phyloP scores from a whole-genome alignment of 2,113 vertebrate species.

The Paracanthobrama guichenoti region DNA sequence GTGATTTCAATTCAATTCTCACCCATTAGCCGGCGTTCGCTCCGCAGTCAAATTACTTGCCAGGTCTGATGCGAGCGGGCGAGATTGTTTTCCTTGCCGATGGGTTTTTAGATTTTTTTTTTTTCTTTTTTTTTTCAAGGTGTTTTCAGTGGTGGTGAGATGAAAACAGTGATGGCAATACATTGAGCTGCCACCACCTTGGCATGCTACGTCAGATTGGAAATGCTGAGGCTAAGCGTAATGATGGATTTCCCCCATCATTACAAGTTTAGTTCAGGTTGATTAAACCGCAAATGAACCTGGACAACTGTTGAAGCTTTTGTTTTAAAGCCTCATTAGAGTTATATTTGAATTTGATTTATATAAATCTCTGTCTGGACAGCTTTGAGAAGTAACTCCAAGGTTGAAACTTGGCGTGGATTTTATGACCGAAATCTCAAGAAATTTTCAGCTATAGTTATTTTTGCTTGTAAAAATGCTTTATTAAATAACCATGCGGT shows the following conservation, averaged over 20 bases:
- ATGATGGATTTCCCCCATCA: background rate
- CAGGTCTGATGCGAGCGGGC: slow-evolving; percentile 54
- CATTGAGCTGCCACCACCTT: slow-evolving; percentile 23
- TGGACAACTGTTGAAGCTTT: background rate
- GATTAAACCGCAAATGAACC: background rate
- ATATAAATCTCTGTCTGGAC: no score
- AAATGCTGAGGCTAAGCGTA: background rate
- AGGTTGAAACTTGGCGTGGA: background rate
- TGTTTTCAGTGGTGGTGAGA: slow-evolving; percentile 8
- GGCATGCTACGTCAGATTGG: background rate
- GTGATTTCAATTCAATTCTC: slow-evolving; percentile 99
- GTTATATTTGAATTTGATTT: background rate
- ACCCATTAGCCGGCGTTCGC: slow-evolving; percentile 89
- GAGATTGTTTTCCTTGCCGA: slow-evolving; percentile 41
- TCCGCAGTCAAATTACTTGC: slow-evolving; percentile 77
- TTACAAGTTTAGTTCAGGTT: background rate
- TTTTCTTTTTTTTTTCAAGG: slow-evolving; percentile 21
- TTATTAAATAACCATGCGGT: background rate
- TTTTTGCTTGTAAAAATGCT: background rate
- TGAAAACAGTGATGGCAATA: slow-evolving; percentile 3
- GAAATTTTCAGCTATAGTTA: background rate
- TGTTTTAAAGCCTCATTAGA: background rate
- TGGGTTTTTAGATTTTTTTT: slow-evolving; percentile 17
- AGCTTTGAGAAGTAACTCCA: background rate
- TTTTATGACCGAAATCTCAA: background rate